Evolutionary conservation across 1,140 invertebrate genomes (phyloP).

Genomic region (Conus betulinus): DNA sequence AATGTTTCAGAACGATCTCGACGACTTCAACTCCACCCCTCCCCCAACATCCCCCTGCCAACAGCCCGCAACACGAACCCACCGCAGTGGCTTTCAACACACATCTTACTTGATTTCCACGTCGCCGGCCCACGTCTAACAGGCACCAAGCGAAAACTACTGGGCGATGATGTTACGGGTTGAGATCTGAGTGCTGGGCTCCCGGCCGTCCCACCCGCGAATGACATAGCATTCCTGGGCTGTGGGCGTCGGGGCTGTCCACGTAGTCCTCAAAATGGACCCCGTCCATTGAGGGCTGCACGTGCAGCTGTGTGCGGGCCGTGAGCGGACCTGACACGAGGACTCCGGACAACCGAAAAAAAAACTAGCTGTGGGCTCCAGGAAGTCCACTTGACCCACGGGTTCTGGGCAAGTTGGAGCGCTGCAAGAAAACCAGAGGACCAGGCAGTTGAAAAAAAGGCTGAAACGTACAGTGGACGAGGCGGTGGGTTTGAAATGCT

Average conservation of each 20-base stretch:
- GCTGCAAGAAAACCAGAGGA: constrained; percentile 33
- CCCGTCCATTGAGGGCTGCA: constrained; percentile 70
- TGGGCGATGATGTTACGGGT: constrained; percentile 57
- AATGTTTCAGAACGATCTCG: too few relatives aligned
- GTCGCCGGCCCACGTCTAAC: constrained; percentile 21
- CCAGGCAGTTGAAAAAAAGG: too few relatives aligned
- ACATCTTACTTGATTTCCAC: constrained; percentile 45
- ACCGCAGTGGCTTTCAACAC: too few relatives aligned
- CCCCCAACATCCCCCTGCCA: too few relatives aligned
- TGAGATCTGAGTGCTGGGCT: constrained; percentile 51
- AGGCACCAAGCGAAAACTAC: constrained; percentile 52
- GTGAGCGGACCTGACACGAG: constrained; percentile 66
- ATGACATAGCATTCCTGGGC: constrained; percentile 52
- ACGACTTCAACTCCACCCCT: too few relatives aligned
- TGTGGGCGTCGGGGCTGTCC: constrained; percentile 40
- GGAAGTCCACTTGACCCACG: constrained; percentile 70
- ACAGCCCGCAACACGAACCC: too few relatives aligned
- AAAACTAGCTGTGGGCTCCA: constrained; percentile 69
- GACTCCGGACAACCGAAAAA: constrained; percentile 71
- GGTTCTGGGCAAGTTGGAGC: constrained; percentile 44
- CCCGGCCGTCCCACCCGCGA: constrained; percentile 48
- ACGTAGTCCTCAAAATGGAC: constrained; percentile 53
- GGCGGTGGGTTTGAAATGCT: too few relatives aligned
- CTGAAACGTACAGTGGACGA: too few relatives aligned
- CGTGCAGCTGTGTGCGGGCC: constrained; percentile 66